Conservation (phyloP, 2,797 vertebrate genomes). For the Morus bassanus region DNA sequence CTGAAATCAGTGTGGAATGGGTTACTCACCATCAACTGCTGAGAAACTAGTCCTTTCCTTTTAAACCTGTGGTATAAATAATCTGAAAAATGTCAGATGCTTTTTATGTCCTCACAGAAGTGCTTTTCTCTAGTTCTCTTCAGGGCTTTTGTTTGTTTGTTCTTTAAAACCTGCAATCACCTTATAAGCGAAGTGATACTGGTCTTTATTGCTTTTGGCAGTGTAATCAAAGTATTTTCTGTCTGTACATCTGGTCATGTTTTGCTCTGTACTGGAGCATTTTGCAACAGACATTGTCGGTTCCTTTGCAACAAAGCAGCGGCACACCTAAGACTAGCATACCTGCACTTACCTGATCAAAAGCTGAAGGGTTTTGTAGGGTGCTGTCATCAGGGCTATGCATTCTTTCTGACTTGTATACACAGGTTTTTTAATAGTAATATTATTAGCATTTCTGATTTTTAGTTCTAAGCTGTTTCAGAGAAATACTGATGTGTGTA, state of each 20-base stretch:
- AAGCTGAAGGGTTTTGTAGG: not conserved
- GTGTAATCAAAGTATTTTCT: not conserved
- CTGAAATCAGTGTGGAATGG: constrained; percentile 11
- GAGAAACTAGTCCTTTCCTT: not conserved
- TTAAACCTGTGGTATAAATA: not conserved
- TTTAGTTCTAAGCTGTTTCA: constrained; percentile 1
- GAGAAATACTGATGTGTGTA: constrained; percentile 8
- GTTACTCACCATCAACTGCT: not conserved
- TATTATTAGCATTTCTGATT: not conserved
- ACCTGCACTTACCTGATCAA: not conserved
- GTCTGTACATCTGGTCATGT: not conserved
- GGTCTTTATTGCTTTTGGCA: constrained; percentile 32
- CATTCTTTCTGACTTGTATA: not conserved
- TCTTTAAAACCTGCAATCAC: constrained; percentile 18
- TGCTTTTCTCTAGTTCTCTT: constrained; percentile 21
- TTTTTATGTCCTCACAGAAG: constrained; percentile 1
- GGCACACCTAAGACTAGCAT: not conserved
- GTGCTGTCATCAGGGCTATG: not conserved
- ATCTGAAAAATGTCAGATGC: constrained; percentile 14
- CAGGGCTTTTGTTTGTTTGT: constrained; percentile 15
- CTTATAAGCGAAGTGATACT: constrained; percentile 36
- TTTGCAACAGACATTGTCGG: not conserved
- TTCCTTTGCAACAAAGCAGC: not conserved
- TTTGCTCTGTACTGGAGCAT: not conserved
- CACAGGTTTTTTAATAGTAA: not conserved